Evolutionary conservation across 1,140 invertebrate genomes (phyloP).

Genomic region (Cotesia vestalis): DNA sequence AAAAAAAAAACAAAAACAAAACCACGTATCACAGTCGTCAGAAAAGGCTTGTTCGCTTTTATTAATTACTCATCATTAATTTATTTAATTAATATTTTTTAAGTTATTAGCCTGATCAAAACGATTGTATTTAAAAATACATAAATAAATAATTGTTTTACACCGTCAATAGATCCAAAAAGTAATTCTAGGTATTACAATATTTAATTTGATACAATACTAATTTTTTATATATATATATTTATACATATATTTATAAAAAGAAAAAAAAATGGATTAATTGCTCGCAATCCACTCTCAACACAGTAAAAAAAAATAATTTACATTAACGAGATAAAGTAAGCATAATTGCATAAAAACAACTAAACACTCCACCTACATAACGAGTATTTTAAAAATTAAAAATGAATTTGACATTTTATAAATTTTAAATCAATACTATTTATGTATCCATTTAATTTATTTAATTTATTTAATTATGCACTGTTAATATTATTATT

Average conservation of each 20-base stretch:
- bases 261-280: constrained; percentile 9
- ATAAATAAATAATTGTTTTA: constrained; percentile 5
- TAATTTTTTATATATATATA: too few relatives aligned
- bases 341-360: constrained; percentile 24
- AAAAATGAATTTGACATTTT: too few relatives aligned
- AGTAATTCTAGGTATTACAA: not conserved
- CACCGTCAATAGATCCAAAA: not conserved
- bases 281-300: not conserved
- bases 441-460: too few relatives aligned
- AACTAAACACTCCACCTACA: constrained; percentile 29
- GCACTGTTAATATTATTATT: too few relatives aligned
- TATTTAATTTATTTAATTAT: too few relatives aligned
- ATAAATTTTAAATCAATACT: too few relatives aligned
- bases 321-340: constrained; percentile 18
- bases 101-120: constrained; percentile 2
- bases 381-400: constrained; percentile 25
- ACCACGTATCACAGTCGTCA: constrained; percentile 32
- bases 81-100: not conserved
- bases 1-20: constrained; percentile 18
- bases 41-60: constrained; percentile 17
- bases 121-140: constrained; percentile 8
- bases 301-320: constrained; percentile 20
- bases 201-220: constrained; percentile 10
- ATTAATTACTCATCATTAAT: not conserved
- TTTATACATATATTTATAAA: constrained; percentile 21